Evolutionary conservation across 2,113 vertebrate genomes (phyloP), one percentile per base, ranked within the genome.

Genomic region (Sturnus vulgaris): DNA sequence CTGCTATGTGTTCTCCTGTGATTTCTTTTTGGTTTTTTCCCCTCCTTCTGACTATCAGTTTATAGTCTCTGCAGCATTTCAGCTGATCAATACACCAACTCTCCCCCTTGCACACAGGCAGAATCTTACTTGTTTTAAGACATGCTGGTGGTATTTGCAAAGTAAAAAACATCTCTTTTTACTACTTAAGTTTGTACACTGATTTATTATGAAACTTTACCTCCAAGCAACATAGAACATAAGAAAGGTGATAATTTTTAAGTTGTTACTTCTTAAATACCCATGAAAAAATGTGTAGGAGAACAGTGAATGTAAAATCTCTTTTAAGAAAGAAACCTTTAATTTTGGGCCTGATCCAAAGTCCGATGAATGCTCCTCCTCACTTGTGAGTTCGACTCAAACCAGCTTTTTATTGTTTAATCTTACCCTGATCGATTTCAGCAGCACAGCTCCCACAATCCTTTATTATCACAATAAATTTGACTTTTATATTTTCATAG

Each of bases 401-500:
- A 94, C 30, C 31, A 64, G 50, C 12, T 63, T 92, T 96, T 94
- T 95, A 94, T 89, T 91, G 82, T 88, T 91, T 92, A 88, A 90
- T 94, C 82, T 95, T 77, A 63, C 24, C 56, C 68, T 42, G 79
- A 94, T 90, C 28, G 52, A 96, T 96, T 81, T 86, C 76, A 90
- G 83, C 80, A 86, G 76, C 61, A 71, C 44, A 95, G 56, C 69
- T 96, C 72, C 85, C 39, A 78, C 91, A 31, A 9, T 20, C 83
- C 91, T 95, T 94, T 95, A 97, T 94, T 94, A 83, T 90, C 79
- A 86, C 85, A 93, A 95, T 94, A 94, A 95, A 96, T 94, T 90
- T 92, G 64, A 75, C 31, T n/a, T 95, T 93, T 86, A 53, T 81
- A 75, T 75, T 92, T 90, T 88, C 75, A 52, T 56, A 75, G 50